Evolutionary conservation across 1,140 invertebrate species (phyloP), one percentile per base, ranked within the genome.

Genomic region (Olivierus martensii): DNA sequence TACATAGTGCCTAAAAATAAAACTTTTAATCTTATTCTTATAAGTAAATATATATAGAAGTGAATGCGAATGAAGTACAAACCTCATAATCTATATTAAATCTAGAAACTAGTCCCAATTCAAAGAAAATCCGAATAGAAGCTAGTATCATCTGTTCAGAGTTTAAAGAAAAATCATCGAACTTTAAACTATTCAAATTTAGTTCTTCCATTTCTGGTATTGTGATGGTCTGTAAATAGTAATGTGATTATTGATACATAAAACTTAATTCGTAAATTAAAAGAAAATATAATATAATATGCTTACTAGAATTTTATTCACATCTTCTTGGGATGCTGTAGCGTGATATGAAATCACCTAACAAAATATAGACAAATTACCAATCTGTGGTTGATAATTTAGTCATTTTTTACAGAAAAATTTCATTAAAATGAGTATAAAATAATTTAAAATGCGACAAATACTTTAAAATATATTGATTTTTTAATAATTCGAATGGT

Each of bases 141-240:
- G 73, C 75, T 53, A 72, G 62, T 12, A 77, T 57, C 60, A 76
- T 78, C 61, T 76, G 70, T 51, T 76, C 71, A 50, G 74, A 70
- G 49, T 68, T 66, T 7, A 78, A 61, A 10, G 65, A 67, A 58
- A 76, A 74, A 57, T 77, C 75, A 57, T 71, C 72, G 59, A 77
- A 77, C 11, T 65, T 60, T 39, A 73, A 67, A 34, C 65, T 67
- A 49, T 66, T 64, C 2, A 72, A 59, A 50, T 69, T 64, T 56
- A 64, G 58, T 22, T 69, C 65, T 45, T 70, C 69, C 3, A 63
- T 64, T 17, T 44, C 60, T 3, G 65, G 66, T 9, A 70, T 64
- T 34, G 60, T 57, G 39, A 55, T 36, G 3, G 59, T 61, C 69
- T 70, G 48, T 15, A 59, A 57, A 46, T 44, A 11, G 51, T 28